Evolutionary conservation across 2,113 vertebrate species (phyloP).

Genomic region (Erinaceus europaeus): DNA sequence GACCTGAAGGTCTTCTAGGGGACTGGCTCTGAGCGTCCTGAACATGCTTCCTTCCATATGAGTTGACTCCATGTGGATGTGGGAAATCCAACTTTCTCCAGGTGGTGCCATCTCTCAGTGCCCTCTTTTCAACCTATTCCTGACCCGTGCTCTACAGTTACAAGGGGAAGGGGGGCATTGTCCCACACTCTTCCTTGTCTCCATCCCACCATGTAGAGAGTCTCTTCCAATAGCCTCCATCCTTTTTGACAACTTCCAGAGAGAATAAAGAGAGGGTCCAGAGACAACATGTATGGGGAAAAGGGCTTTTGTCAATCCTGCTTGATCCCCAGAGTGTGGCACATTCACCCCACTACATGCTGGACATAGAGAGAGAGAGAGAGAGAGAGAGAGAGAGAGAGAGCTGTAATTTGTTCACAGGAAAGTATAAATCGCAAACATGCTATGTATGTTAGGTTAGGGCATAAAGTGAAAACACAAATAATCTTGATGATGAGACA

Average conservation of each 20-base stretch:
- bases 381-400: not conserved
- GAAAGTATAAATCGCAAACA: not conserved
- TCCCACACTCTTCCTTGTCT: not conserved
- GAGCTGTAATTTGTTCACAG: not conserved
- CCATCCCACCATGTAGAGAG: not conserved
- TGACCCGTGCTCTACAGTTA: not conserved
- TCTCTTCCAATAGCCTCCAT: not conserved
- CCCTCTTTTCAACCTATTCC: not conserved
- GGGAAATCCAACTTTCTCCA: not conserved
- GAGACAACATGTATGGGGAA: not conserved
- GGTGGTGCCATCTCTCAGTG: not conserved
- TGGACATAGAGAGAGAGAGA: not conserved
- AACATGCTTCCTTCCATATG: not conserved
- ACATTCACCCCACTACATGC: not conserved
- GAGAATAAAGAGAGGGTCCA: not conserved
- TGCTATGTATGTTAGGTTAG: not conserved
- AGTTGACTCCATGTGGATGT: not conserved
- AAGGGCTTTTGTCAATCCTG: not conserved
- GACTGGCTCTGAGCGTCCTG: not conserved
- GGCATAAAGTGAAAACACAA: conserved; percentile 31
- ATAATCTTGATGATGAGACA: not conserved
- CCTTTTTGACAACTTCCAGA: not conserved
- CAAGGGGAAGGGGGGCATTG: not conserved
- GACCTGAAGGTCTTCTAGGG: not conserved
- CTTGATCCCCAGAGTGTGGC: not conserved